phyloP scores from a whole-genome alignment of 1,140 invertebrate species.

The Hormaphis cornu region DNA sequence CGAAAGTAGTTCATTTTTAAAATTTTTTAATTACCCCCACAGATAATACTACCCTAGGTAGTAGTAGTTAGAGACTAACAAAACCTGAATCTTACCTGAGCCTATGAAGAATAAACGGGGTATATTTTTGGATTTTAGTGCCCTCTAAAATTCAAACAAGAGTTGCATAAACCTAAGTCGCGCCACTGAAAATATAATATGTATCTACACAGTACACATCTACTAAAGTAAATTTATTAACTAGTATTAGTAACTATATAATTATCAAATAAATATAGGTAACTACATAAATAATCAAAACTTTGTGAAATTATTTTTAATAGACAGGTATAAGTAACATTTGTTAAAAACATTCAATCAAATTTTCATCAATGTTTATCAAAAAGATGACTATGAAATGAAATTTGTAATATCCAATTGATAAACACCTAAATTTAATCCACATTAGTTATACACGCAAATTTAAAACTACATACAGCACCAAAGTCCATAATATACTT shows the following conservation, averaged over 20 bases:
- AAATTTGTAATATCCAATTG: slow-evolving; percentile 1
- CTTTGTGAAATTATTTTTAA: not conserved
- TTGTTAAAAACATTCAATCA: not conserved
- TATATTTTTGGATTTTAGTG: slow-evolving; percentile 1
- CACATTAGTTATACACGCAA: not conserved
- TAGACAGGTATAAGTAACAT: not conserved
- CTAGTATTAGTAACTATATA: too few relatives aligned
- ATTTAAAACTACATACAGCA: not conserved
- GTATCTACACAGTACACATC: slow-evolving; percentile 13
- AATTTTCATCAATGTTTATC: slow-evolving; percentile 5
- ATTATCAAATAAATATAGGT: not conserved
- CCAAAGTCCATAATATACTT: slow-evolving; percentile 20
- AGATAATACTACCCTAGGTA: too few relatives aligned
- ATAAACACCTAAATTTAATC: not conserved
- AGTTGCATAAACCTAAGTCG: too few relatives aligned
- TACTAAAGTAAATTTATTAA: slow-evolving; percentile 6
- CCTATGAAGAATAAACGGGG: not conserved
- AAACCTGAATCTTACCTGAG: slow-evolving; percentile 8
- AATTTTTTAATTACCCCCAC: not conserved
- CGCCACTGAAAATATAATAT: slow-evolving; percentile 6
- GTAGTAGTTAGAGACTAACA: not conserved
- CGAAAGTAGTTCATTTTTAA: too few relatives aligned
- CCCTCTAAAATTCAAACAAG: not conserved
- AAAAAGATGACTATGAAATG: slow-evolving; percentile 5
- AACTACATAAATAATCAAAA: slow-evolving; percentile 9